Evolutionary conservation across 2,797 vertebrate species (phyloP).

Genomic region (Parambassis ranga): DNA sequence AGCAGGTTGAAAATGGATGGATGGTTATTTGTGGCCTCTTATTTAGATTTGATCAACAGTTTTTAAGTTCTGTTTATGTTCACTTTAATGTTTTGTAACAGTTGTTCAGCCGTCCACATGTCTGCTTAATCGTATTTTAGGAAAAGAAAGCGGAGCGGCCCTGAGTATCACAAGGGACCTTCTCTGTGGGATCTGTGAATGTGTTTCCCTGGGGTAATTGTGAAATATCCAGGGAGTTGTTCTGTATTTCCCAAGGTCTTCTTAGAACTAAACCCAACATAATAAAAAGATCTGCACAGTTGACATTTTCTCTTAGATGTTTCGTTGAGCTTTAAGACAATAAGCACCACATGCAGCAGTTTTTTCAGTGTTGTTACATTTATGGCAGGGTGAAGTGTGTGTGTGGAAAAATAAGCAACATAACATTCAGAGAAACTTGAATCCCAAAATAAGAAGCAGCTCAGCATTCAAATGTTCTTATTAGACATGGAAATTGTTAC

Average conservation of each 20-base stretch:
- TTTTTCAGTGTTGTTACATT: background rate
- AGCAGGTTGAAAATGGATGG: too few species aligned
- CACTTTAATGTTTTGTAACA: background rate
- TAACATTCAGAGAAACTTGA: too few species aligned
- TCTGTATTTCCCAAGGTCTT: constrained; percentile 39
- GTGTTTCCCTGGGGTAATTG: constrained; percentile 9
- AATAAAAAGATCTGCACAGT: constrained; percentile 37
- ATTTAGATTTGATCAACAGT: too few species aligned
- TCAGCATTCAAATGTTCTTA: too few species aligned
- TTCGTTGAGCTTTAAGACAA: constrained; percentile 8
- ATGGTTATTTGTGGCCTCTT: too few species aligned
- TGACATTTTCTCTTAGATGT: constrained; percentile 27
- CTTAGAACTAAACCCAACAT: constrained; percentile 3
- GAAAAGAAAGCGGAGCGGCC: background rate
- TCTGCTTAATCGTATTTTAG: background rate
- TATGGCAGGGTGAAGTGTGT: background rate
- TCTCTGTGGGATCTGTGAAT: constrained; percentile 34
- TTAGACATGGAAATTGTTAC: too few species aligned
- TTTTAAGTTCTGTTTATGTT: too few species aligned
- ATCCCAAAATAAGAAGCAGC: too few species aligned
- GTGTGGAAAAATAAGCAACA: background rate
- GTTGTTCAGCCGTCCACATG: background rate
- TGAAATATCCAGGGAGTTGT: constrained; percentile 10
- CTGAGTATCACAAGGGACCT: constrained; percentile 30
- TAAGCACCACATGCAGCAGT: background rate